Percentiles rank a stretch among this genome's conserved stretches.
phyloP scores from a whole-genome alignment of 2,797 vertebrate species.

The Sebastes aleutianus region DNA sequence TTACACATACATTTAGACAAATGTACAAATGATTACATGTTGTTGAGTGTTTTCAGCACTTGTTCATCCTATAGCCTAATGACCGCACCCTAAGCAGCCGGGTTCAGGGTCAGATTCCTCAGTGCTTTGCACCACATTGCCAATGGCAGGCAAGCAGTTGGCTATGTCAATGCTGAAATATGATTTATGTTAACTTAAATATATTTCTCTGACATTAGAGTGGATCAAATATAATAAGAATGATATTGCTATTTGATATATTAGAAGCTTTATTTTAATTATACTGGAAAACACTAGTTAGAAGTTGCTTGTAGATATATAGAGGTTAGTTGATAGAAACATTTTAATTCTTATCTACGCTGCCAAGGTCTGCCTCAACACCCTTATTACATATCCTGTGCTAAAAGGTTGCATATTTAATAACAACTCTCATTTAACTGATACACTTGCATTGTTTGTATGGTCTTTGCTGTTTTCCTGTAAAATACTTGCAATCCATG shows the following conservation, averaged over 20 bases:
- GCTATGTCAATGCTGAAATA: neutral
- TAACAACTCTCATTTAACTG: neutral
- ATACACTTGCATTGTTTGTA: neutral
- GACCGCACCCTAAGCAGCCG: neutral
- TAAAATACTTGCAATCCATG: conserved; percentile 16
- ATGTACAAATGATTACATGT: neutral
- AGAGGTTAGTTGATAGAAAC: neutral
- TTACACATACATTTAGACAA: neutral
- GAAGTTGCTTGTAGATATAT: neutral
- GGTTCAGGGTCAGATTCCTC: conserved; percentile 48
- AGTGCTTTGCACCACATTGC: conserved; percentile 50
- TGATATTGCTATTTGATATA: neutral
- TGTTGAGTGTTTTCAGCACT: conserved; percentile 14
- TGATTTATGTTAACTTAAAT: conserved; percentile 25
- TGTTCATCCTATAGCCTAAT: neutral
- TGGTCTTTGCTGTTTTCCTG: neutral
- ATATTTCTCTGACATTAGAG: conserved; percentile 6
- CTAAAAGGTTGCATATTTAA: conserved; percentile 39
- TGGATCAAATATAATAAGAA: neutral
- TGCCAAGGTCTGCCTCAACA: conserved; percentile 28
- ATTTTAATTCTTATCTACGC: neutral
- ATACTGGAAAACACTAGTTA: neutral
- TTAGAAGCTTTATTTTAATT: conserved; percentile 1
- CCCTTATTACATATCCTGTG: conserved; percentile 4
- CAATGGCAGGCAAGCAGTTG: conserved; percentile 1